phyloP scores from a whole-genome alignment of 2,113 vertebrate genomes.

The Nesoenas mayeri region DNA sequence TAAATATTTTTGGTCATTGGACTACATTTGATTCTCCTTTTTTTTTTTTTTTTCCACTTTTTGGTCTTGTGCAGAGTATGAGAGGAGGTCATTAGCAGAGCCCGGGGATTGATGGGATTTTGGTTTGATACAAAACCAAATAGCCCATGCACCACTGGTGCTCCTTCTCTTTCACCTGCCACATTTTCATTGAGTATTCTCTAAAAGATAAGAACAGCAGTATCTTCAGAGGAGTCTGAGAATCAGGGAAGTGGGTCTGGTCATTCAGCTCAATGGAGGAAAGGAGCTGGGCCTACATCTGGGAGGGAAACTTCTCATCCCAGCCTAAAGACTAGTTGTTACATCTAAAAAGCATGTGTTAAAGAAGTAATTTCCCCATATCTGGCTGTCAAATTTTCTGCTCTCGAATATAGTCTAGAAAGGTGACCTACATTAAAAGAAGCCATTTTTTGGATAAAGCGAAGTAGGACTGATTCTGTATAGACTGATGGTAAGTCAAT shows the following conservation, averaged over 20 bases:
- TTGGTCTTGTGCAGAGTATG: not conserved
- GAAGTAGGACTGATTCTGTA: not conserved
- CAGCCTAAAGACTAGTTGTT: not conserved
- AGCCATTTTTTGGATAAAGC: not conserved
- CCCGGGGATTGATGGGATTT: not conserved
- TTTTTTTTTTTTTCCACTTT: not conserved
- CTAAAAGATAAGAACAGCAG: not conserved
- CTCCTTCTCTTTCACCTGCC: not conserved
- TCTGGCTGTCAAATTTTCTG: not conserved
- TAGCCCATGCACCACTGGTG: fast-evolving
- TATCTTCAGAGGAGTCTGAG: not conserved
- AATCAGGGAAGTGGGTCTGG: not conserved
- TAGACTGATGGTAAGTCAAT: not conserved
- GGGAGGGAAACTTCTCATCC: not conserved
- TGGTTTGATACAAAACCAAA: not conserved
- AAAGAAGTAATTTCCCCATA: not conserved
- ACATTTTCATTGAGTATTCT: not conserved
- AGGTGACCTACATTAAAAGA: not conserved
- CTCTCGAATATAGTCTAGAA: not conserved
- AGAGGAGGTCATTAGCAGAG: fast-evolving
- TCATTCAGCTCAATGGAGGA: not conserved
- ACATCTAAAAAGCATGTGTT: not conserved
- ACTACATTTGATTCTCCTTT: not conserved
- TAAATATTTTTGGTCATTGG: not conserved
- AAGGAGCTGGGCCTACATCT: not conserved